Conservation (phyloP, 1,140 invertebrate genomes). For the Ceratina calcarata region DNA sequence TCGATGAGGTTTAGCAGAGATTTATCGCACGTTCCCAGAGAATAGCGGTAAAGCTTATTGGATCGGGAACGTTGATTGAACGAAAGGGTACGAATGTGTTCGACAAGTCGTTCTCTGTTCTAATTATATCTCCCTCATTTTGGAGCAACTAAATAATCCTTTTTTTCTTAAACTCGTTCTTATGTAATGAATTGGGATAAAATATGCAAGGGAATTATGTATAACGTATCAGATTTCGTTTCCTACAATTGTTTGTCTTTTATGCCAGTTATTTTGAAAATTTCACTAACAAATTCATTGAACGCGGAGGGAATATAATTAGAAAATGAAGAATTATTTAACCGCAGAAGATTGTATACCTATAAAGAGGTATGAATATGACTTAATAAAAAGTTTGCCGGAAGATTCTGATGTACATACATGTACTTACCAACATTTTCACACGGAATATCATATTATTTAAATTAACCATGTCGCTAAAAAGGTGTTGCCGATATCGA, state of each 20-base stretch:
- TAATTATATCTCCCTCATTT: slow-evolving; percentile 22
- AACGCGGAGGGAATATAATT: slow-evolving; percentile 9
- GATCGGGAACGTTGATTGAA: not conserved
- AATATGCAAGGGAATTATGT: too few relatives aligned
- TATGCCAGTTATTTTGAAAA: too few relatives aligned
- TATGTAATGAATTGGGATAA: too few relatives aligned
- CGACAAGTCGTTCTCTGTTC: not conserved
- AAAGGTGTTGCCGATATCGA: not conserved
- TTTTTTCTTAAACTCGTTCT: too few relatives aligned
- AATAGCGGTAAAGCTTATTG: not conserved
- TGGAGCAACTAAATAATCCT: too few relatives aligned
- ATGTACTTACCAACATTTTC: slow-evolving; percentile 7
- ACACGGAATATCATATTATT: not conserved
- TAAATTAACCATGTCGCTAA: not conserved
- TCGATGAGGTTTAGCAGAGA: not conserved
- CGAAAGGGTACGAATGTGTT: not conserved
- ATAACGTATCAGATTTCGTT: too few relatives aligned
- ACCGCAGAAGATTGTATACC: not conserved
- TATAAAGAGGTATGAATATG: not conserved
- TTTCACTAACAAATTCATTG: not conserved
- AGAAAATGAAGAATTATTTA: not conserved
- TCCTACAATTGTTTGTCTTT: too few relatives aligned
- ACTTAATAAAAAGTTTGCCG: not conserved
- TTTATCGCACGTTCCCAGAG: slow-evolving; percentile 13
- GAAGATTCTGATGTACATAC: not conserved